Percentiles rank a stretch among this genome's conserved stretches.
phyloP scores from a whole-genome alignment of 2,888 invertebrate species.

The Aleiodes leptofemur region DNA sequence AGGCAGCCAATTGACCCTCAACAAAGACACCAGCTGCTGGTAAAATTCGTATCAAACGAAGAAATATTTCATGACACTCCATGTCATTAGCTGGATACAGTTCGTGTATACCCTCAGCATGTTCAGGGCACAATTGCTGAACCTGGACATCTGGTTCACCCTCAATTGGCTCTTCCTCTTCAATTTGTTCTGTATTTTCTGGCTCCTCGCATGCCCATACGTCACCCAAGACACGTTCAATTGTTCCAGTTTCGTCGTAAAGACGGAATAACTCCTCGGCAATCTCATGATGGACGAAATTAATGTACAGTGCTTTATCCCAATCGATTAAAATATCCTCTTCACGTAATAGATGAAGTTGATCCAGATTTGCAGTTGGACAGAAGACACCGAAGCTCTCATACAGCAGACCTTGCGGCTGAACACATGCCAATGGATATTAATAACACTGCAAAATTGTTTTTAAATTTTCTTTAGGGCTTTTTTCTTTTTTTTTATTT shows the following conservation, averaged over 20 bases:
- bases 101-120: slow-evolving; percentile 89
- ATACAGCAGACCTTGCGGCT: slow-evolving; percentile 88
- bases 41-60: slow-evolving; percentile 85
- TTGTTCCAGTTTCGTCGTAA: slow-evolving; percentile 79
- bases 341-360: slow-evolving; percentile 83
- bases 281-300: slow-evolving; percentile 89
- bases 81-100: slow-evolving; percentile 92
- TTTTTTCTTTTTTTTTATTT: not conserved
- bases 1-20: slow-evolving; percentile 86
- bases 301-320: slow-evolving; percentile 88
- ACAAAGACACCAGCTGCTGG: slow-evolving; percentile 90
- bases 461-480: slow-evolving; percentile 25
- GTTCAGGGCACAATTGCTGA: slow-evolving; percentile 85
- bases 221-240: slow-evolving; percentile 88
- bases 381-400: slow-evolving; percentile 92
- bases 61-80: slow-evolving; percentile 89
- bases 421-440: slow-evolving; percentile 52
- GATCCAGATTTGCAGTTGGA: slow-evolving; percentile 85
- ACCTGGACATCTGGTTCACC: slow-evolving; percentile 71
- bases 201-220: slow-evolving; percentile 85
- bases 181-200: slow-evolving; percentile 57
- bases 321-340: slow-evolving; percentile 89
- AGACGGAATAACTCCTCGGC: slow-evolving; percentile 87
- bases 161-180: slow-evolving; percentile 70
- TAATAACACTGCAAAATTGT: slow-evolving; percentile 34